Percentiles rank a stretch among this genome's conserved stretches.
These are phyloP conservation scores for Octopus sinensis DNA, from an alignment of 1,140 invertebrate species.

Conservation along the genomic window DNA sequence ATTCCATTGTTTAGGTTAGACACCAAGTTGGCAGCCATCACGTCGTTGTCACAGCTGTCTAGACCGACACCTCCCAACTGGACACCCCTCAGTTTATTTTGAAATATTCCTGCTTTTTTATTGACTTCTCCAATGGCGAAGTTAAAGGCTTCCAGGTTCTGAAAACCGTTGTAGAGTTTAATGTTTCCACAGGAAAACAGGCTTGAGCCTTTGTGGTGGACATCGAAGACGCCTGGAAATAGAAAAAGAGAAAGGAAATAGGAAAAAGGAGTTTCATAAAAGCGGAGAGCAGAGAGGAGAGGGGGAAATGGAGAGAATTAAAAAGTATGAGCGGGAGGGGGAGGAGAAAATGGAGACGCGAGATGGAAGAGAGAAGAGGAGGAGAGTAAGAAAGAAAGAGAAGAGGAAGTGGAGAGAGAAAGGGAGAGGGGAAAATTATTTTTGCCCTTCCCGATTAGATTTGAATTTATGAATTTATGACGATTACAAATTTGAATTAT, in stretches of 20 bases:
- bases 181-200: conserved; percentile 49
- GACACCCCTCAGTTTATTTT: conserved; percentile 39
- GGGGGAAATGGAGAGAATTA: too few species aligned
- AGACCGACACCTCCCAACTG: conserved; percentile 48
- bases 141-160: conserved; percentile 51
- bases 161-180: conserved; percentile 46
- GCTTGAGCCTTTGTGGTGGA: conserved; percentile 35
- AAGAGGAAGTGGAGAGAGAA: too few species aligned
- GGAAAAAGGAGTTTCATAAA: too few species aligned
- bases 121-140: conserved; percentile 49
- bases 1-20: conserved; percentile 47
- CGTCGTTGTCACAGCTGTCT: conserved; percentile 46
- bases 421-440: too few species aligned
- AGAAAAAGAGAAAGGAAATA: conserved; percentile 1
- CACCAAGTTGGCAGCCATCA: conserved; percentile 43
- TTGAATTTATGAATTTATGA: too few species aligned
- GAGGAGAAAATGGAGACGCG: too few species aligned
- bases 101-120: conserved; percentile 42
- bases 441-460: too few species aligned
- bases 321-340: too few species aligned
- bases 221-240: conserved; percentile 51
- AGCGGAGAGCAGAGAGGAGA: too few species aligned
- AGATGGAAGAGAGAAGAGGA: too few species aligned
- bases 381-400: too few species aligned
- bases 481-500: too few species aligned